phyloP scores from a whole-genome alignment of 2,888 invertebrate species.

The Microplitis manilae region DNA sequence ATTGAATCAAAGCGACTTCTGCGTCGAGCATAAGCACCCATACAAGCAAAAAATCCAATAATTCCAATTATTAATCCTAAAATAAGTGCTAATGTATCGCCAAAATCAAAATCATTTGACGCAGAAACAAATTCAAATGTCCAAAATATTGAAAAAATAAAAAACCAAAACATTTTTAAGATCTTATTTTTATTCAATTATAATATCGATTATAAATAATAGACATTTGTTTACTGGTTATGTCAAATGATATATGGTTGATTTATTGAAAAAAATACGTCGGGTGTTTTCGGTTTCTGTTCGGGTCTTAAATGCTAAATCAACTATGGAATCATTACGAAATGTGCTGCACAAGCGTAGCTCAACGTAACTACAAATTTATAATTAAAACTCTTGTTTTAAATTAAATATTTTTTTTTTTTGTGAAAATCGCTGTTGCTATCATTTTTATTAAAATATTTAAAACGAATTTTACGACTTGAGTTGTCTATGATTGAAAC shows the following conservation, averaged over 20 bases:
- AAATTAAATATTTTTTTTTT: no score
- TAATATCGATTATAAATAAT: neutral
- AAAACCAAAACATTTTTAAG: constrained; percentile 53
- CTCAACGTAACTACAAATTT: no score
- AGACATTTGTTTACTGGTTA: constrained; percentile 11
- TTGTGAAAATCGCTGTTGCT: no score
- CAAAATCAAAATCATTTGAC: constrained; percentile 77
- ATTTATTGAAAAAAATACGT: neutral
- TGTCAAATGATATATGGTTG: neutral
- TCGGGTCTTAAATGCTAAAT: neutral
- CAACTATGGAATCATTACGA: no score
- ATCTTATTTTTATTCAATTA: no score
- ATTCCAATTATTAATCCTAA: constrained; percentile 76
- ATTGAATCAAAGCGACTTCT: constrained; percentile 71
- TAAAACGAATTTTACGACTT: no score
- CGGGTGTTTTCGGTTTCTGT: neutral
- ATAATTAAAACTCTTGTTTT: no score
- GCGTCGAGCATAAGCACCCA: constrained; percentile 80
- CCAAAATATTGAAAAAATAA: constrained; percentile 51
- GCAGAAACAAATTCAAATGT: constrained; percentile 63
- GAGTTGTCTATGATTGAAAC: no score
- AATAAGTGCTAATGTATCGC: constrained; percentile 79
- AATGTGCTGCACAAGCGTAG: no score
- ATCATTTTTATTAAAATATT: no score
- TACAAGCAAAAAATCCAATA: constrained; percentile 78